Conservation (phyloP, 2,888 invertebrate genomes). For the Leptura quadrifasciata region DNA sequence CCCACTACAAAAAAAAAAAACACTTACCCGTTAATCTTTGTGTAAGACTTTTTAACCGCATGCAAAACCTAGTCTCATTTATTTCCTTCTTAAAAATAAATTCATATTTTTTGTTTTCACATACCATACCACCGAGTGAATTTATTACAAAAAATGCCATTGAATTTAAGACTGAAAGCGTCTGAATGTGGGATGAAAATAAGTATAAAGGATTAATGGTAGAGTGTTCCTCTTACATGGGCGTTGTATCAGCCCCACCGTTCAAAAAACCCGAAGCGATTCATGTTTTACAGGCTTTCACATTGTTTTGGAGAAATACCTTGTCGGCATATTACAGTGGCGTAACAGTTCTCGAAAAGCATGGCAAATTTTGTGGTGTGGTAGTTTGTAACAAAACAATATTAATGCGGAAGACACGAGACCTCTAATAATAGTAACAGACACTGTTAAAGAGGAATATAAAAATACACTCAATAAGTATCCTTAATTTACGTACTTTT, state of each 20-base stretch:
- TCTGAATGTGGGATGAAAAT: constrained; percentile 9
- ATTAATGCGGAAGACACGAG: no score
- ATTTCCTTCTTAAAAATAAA: not conserved
- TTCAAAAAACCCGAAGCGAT: constrained; percentile 2
- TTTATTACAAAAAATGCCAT: not conserved
- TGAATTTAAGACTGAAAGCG: constrained; percentile 4
- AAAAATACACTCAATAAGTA: no score
- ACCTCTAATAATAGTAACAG: no score
- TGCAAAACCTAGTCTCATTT: not conserved
- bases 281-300: constrained; percentile 5
- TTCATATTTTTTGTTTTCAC: not conserved
- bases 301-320: constrained; percentile 21
- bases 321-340: not conserved
- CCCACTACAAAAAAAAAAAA: not conserved
- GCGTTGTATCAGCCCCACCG: constrained; percentile 21
- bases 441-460: no score
- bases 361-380: not conserved
- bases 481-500: no score
- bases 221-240: constrained; percentile 7
- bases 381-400: not conserved
- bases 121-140: not conserved
- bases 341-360: not conserved
- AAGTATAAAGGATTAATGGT: constrained; percentile 5
- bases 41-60: not conserved
- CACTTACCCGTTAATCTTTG: not conserved